These are phyloP conservation scores for Plebejus melissa DNA, from an alignment of 2,888 invertebrate genomes.

Conservation along the genomic window DNA sequence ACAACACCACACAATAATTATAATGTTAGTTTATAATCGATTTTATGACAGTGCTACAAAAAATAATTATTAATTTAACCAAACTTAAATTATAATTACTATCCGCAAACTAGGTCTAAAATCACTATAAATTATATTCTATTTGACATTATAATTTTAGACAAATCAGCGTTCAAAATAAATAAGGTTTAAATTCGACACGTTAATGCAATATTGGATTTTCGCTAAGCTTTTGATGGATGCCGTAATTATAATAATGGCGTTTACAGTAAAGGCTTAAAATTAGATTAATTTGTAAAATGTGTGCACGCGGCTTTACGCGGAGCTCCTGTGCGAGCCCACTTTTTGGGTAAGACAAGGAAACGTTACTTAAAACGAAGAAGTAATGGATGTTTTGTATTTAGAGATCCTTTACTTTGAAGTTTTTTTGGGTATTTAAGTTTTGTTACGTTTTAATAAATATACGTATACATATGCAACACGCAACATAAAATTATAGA, in stretches of 20 bases:
- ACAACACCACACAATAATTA: too few relatives aligned
- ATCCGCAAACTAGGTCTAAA: neutral
- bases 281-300: neutral
- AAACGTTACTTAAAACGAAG: conserved; percentile 14
- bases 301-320: neutral
- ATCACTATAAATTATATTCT: neutral
- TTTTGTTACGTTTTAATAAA: neutral
- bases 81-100: neutral
- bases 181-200: conserved; percentile 16
- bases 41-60: neutral
- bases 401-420: neutral
- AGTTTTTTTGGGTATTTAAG: neutral
- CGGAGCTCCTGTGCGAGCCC: neutral
- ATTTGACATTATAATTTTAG: conserved; percentile 9
- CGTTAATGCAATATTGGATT: conserved; percentile 12
- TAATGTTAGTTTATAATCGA: too few relatives aligned
- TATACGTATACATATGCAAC: too few relatives aligned
- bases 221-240: conserved; percentile 18
- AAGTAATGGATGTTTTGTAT: neutral
- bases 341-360: conserved; percentile 23
- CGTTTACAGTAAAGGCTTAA: neutral
- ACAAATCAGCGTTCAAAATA: conserved; percentile 9
- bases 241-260: conserved; percentile 6
- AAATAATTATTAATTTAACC: neutral
- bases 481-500: too few relatives aligned